A percentile compares a stretch with the other conserved stretches of the same genome.
Conservation (phyloP, 2,888 invertebrate genomes). For the Sipha maydis region DNA sequence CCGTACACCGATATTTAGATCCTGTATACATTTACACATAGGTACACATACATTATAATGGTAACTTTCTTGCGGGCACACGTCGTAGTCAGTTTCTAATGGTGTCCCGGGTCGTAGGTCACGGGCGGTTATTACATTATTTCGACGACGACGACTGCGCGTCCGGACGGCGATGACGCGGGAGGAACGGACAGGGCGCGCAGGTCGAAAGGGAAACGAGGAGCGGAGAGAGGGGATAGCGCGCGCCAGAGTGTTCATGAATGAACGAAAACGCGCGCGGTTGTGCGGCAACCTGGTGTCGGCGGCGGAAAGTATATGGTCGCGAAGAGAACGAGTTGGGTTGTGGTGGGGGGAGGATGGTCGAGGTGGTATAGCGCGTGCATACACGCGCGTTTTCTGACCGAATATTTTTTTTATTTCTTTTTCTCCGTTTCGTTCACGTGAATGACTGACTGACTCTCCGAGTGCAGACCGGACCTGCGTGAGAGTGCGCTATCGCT, state of each 20-base stretch:
- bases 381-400: conserved; percentile 8
- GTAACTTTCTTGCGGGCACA: conserved; percentile 54
- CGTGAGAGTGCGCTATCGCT: background rate
- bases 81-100: conserved; percentile 54
- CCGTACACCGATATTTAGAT: background rate
- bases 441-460: background rate
- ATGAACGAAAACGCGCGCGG: background rate
- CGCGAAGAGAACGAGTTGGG: background rate
- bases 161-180: background rate
- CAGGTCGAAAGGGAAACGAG: background rate
- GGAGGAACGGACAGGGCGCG: background rate
- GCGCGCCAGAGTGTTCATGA: background rate
- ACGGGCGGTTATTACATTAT: conserved; percentile 40
- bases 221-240: background rate
- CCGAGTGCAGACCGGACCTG: background rate
- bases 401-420: background rate
- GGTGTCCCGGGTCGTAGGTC: conserved; percentile 60
- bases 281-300: background rate
- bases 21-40: background rate
- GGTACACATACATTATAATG: background rate
- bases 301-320: background rate
- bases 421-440: background rate
- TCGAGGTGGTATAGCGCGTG: background rate
- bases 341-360: background rate
- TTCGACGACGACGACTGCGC: conserved; percentile 13